Evolutionary conservation across 1,140 invertebrate species (phyloP), one percentile per base, ranked within the genome.

Genomic region (Luehdorfia chinensis): DNA sequence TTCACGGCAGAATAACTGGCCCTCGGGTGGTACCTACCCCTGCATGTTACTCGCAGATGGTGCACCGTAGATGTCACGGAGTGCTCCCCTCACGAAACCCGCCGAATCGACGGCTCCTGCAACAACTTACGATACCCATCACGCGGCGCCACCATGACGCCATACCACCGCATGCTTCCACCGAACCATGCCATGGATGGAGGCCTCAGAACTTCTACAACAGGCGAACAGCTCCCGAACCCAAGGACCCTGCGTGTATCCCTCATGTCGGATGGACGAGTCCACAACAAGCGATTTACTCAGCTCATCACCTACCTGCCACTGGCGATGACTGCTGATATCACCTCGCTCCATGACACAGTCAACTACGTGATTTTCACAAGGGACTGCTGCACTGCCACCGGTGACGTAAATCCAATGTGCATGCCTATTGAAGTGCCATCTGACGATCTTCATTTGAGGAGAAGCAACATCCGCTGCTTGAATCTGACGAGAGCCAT

Each of bases 51-150:
- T 21, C 6, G 6, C 44, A 66, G 63, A 1, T 36, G 46, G 13
- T 66, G 64, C 32, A 60, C 54, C 1, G 25, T 63, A 11, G 6
- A 18, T 0, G 57, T 67, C 8, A 19, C 39, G 3, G 46, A 57
- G 23, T 67, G 64, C 44, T 28, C 37, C 3, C 50, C 55, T n/a
- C 5, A 53, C 15, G 65, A 68, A 27, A 47, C 53, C 3, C 50
- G 65, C 4, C 55, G 65, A 0, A 49, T 65, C 8, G 65, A 68
- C 34, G 61, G 62, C 1, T 53, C 58, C 0, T 68, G 65, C 44
- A 53, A 41, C 12, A 68, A 68, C 21, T 49, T 52, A 2, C 34
- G 50, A 8, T 41, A 59, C 30, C 65, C 65, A 0, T 51, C 61
- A 0, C 46, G 66, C 0, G 59, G 59, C 0, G 62, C 53, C 0